Conservation (phyloP, 2,888 invertebrate genomes). For the Synanthedon myopaeformis region DNA sequence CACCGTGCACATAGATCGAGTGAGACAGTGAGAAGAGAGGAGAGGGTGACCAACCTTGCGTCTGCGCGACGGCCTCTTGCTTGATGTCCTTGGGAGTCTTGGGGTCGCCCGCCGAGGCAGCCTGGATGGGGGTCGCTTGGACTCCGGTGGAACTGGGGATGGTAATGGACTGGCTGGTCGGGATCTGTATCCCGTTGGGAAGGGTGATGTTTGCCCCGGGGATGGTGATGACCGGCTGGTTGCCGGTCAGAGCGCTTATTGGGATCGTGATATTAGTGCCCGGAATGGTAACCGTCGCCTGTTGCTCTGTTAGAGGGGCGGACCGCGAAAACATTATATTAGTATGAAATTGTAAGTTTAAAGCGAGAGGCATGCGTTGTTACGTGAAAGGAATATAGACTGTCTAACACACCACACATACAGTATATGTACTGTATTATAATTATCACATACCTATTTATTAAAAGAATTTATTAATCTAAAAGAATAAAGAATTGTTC, state of each 20-base stretch:
- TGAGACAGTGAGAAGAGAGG: no score
- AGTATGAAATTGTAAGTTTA: slow-evolving; percentile 22
- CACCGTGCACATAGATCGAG: no score
- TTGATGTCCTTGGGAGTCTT: slow-evolving; percentile 72
- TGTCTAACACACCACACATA: no score
- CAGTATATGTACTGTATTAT: no score
- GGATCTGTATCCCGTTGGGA: slow-evolving; percentile 35
- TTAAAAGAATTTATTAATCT: no score
- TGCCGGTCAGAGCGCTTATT: slow-evolving; percentile 53
- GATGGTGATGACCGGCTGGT: slow-evolving; percentile 65
- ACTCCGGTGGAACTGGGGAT: slow-evolving; percentile 32
- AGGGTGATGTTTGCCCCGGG: slow-evolving; percentile 68
- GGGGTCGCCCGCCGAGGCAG: slow-evolving; percentile 55
- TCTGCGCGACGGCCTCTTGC: slow-evolving; percentile 24
- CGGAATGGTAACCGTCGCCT: slow-evolving; percentile 71
- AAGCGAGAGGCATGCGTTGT: slow-evolving; percentile 37
- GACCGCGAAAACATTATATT: slow-evolving; percentile 12
- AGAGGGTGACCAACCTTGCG: slow-evolving; percentile 46
- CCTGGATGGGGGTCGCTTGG: slow-evolving; percentile 57
- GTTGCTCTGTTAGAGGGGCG: slow-evolving; percentile 53
- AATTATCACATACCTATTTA: no score
- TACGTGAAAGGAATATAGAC: not conserved
- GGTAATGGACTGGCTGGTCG: slow-evolving; percentile 31
- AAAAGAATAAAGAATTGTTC: no score
- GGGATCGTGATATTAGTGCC: slow-evolving; percentile 75